Evolutionary conservation across 2,888 invertebrate genomes (phyloP), one percentile per base, ranked within the genome.

Genomic region (Dryadula phaetusa): DNA sequence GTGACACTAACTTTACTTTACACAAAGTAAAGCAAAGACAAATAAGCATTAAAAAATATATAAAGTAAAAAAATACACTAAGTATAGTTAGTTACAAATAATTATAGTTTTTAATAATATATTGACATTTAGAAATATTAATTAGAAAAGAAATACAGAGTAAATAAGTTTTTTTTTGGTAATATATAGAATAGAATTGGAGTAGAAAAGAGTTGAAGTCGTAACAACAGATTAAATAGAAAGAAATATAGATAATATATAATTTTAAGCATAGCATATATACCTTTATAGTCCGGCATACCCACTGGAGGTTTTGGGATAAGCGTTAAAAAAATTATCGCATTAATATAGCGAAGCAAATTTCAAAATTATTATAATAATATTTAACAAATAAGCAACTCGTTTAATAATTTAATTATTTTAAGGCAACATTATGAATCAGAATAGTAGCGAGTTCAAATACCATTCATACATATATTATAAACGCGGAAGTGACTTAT

Each of bases 231-330:
- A 52, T 28, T 10, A 32, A 52, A 52, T 16, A 52, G 28, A 44
- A 32, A 37, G 12, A 61, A 54, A 52, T 49, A 60, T 44, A 46
- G 40, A 34, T 52, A 64, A 34, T 37, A 28, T 16, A 62, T 22
- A 47, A 14, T 54, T 62, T 58, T 64, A 69, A 70, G 69, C 70
- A 60, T 67, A 71, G 62, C 52, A 49, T 28, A 49, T 52, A 32
- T 52, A 93, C 93, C 93, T 92, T 85, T 92, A 72, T 93, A 93
- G 70, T 93, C 93, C 86, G 93, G 83, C 91, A 90, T 92, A 84
- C 93, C 93, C 76, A 93, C 93, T 93, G 63, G 40, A 40, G 40
- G 53, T 40, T 46, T 20, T n/a, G 70, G 58, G 68, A 61, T 44
- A 70, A 64, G 65, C 60, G 60, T 52, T 65, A 49, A 63, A 60